Percentiles rank a stretch among this genome's conserved stretches.
These are phyloP conservation scores for Felis chaus DNA, from an alignment of 2,113 vertebrate species.

Conservation along the genomic window DNA sequence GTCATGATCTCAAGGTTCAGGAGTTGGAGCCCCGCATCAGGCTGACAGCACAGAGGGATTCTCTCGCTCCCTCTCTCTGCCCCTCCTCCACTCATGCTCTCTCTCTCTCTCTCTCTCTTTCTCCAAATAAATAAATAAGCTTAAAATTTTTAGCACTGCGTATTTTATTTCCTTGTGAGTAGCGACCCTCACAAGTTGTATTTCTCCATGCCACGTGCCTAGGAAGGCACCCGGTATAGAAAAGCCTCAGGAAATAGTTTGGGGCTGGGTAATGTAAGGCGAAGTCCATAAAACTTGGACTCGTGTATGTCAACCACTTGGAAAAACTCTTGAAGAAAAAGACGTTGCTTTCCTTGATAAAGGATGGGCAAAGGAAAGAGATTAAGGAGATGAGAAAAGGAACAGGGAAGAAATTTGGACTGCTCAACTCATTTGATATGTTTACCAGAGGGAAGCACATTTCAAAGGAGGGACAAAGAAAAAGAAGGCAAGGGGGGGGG, in stretches of 20 bases:
- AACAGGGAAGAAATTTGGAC: not conserved
- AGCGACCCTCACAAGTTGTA: not conserved
- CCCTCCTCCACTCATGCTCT: too few species aligned
- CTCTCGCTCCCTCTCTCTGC: too few species aligned
- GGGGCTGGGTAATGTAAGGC: not conserved
- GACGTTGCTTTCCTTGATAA: slow-evolving; percentile 1
- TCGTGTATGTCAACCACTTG: not conserved
- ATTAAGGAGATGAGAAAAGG: not conserved
- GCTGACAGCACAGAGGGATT: too few species aligned
- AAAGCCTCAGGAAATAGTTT: not conserved
- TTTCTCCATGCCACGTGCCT: not conserved
- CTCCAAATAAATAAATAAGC: too few species aligned
- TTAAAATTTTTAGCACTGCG: not conserved
- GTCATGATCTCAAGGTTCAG: too few species aligned
- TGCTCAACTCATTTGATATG: slow-evolving; percentile 15
- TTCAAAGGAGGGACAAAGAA: slow-evolving; percentile 44
- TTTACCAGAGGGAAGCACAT: slow-evolving; percentile 72
- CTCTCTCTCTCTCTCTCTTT: too few species aligned
- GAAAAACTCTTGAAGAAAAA: not conserved
- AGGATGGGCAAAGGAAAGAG: not conserved
- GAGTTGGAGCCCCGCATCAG: too few species aligned
- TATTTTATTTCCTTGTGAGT: not conserved
- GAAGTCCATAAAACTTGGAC: not conserved
- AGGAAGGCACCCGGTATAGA: not conserved
- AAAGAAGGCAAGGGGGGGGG: not conserved